These are phyloP conservation scores for Oscheius onirici DNA, from an alignment of 2,888 invertebrate genomes.

Conservation along the genomic window DNA sequence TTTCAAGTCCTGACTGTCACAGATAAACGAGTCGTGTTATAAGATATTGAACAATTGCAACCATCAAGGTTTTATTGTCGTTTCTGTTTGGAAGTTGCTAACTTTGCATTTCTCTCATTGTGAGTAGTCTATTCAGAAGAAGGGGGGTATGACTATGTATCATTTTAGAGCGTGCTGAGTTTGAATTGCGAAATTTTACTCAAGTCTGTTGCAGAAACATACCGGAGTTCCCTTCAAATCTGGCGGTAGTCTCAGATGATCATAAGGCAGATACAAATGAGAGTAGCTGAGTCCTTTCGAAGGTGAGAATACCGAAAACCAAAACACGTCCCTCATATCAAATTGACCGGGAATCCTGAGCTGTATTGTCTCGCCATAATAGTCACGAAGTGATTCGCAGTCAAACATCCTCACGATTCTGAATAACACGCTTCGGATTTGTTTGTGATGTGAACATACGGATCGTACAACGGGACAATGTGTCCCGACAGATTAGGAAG, in stretches of 20 bases:
- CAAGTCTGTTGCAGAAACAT: too few relatives aligned
- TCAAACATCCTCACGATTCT: conserved; percentile 58
- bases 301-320: conserved; percentile 67
- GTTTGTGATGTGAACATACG: conserved; percentile 38
- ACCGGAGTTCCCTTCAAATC: conserved; percentile 65
- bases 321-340: conserved; percentile 60
- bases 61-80: too few relatives aligned
- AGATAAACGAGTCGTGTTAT: too few relatives aligned
- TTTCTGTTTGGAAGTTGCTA: too few relatives aligned
- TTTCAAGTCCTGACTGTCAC: too few relatives aligned
- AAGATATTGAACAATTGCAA: too few relatives aligned
- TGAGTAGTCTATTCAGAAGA: too few relatives aligned
- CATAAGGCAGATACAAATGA: conserved; percentile 68
- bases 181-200: too few relatives aligned
- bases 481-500: conserved; percentile 66
- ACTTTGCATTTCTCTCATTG: too few relatives aligned
- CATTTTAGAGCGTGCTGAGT: too few relatives aligned
- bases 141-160: too few relatives aligned
- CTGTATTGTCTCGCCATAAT: conserved; percentile 63
- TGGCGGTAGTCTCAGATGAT: conserved; percentile 67
- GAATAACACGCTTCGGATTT: conserved; percentile 19
- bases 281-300: conserved; percentile 64
- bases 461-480: conserved; percentile 68
- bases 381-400: conserved; percentile 66
- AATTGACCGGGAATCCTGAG: conserved; percentile 67